Base-by-base conservation (phyloP, 2,113 vertebrate species). In the Fregetta grallaria region DNA sequence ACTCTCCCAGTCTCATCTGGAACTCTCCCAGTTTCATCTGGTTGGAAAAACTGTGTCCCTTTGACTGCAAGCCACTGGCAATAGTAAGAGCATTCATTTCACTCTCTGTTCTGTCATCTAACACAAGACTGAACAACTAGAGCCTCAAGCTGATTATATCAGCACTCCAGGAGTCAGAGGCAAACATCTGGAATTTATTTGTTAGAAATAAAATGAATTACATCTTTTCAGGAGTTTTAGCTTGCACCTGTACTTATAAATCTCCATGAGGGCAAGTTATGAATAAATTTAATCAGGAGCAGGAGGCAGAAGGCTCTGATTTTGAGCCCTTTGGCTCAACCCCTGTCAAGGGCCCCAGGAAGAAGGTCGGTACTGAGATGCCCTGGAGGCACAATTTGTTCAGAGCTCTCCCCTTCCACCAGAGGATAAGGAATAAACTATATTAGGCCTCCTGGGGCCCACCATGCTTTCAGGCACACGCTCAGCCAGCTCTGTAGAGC, bases 141-240 rank as follows among this genome's bases (percentile, higher is more conserved):
- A 94, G 74, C 62, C 77, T 86, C 67, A 29, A 36, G 42, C 63
- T 67, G 78, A 73, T 82, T 85, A 5, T 76, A 95, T 63, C 89
- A 95, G 70, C 52, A 40, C 71, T 90, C 53, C 10, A 7, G 62
- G 66, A 88, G 77, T 83, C 42, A 71, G 58, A 82, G 58, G 71
- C 42, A 94, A 96, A 95, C 96, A 97, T 91, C 81, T 96, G 96
- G 91, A 93, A 86, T 40, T 47, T 62, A 92, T 95, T 89, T 95
- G 45, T 94, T 79, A 73, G 67, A 91, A 95, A 67, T 52, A 72
- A 91, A 95, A 86, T 74, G 21, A 94, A 88, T 90, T 23, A 77
- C 67, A 82, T 71, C 42, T 93, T 73, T 95, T 80, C 84, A 97
- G 38, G 66, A 88, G 50, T 55, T 87, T 81, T 55, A 91, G 36